These are phyloP conservation scores for Paradoxurus hermaphroditus DNA, from an alignment of 2,113 vertebrate genomes.

Conservation along the genomic window DNA sequence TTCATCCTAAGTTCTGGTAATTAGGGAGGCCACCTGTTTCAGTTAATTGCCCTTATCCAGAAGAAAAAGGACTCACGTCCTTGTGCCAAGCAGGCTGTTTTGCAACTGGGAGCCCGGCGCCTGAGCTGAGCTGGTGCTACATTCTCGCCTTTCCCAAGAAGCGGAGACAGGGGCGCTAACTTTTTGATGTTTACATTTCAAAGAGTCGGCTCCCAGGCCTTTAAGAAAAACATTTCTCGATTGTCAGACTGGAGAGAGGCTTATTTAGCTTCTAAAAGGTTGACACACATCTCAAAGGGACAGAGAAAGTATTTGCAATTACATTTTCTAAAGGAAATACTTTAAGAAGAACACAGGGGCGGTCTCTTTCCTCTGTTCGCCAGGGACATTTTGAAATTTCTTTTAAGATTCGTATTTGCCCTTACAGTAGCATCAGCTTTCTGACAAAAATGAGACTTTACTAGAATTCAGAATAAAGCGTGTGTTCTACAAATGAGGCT, in stretches of 20 bases:
- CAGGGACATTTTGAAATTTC: not conserved
- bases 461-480: not conserved
- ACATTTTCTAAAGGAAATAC: not conserved
- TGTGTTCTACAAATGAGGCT: not conserved
- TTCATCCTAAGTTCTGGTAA: no score
- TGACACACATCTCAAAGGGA: not conserved
- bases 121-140: not conserved
- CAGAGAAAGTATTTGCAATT: not conserved
- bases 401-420: not conserved
- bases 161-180: not conserved
- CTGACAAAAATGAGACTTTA: not conserved
- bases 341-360: not conserved
- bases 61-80: not conserved
- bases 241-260: not conserved
- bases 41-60: not conserved
- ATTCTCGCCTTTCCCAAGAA: fast-evolving
- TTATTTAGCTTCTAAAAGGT: not conserved
- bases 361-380: not conserved
- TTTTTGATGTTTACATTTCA: not conserved
- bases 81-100: not conserved
- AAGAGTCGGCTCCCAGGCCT: not conserved
- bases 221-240: not conserved
- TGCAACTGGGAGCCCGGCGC: not conserved
- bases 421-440: not conserved
- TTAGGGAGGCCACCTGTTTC: not conserved